Evolutionary conservation across 1,140 invertebrate genomes (phyloP).

Genomic region (Onthophagus taurus): DNA sequence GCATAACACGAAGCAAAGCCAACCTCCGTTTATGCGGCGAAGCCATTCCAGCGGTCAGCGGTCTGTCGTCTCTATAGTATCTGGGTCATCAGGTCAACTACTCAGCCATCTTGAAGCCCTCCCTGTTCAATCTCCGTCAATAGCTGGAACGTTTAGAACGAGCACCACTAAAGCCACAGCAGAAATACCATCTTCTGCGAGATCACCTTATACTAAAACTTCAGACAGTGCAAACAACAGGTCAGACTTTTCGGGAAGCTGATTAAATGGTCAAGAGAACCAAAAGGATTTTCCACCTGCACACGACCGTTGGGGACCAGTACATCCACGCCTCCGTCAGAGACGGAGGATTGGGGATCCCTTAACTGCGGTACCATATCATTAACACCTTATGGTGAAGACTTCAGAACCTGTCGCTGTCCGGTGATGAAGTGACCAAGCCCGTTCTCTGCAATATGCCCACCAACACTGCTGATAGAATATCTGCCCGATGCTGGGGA

Average conservation of each 20-base stretch:
- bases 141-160: constrained; percentile 6
- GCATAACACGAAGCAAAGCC: not conserved
- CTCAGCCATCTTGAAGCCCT: not conserved
- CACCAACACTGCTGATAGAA: not conserved
- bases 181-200: constrained; percentile 10
- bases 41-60: not conserved
- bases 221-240: not conserved
- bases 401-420: not conserved
- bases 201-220: not conserved
- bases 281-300: not conserved
- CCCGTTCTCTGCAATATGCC: not conserved
- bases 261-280: constrained; percentile 12
- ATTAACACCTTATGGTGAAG: not conserved
- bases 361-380: not conserved
- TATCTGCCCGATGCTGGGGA: not conserved
- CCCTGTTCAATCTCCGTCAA: not conserved
- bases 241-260: not conserved
- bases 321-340: not conserved
- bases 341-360: not conserved
- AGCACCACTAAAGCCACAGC: constrained; percentile 12
- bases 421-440: not conserved
- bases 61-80: constrained; percentile 4
- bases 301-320: not conserved
- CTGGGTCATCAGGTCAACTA: not conserved
- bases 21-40: not conserved